Conservation (phyloP, 64 coral and sea anemone species). For the Anthopleura sola region DNA sequence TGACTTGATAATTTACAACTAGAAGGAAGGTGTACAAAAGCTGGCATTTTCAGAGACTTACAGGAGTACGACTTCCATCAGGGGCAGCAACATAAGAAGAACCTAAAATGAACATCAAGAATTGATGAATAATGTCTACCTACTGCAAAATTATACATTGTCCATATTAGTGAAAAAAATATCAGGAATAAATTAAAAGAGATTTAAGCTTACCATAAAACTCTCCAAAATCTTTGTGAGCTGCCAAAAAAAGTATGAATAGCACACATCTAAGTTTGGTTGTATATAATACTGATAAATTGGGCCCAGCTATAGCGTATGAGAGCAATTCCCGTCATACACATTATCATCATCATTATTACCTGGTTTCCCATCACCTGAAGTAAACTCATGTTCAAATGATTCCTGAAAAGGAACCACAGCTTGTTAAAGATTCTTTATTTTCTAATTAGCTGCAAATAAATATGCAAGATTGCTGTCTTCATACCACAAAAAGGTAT, state of each 20-base stretch:
- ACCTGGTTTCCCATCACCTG: constrained; percentile 98
- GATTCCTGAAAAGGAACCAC: constrained; percentile 43
- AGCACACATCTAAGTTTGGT: not conserved
- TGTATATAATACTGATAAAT: too few relatives aligned
- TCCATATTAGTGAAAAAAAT: too few relatives aligned
- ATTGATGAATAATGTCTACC: not conserved
- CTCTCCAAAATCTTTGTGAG: constrained; percentile 98
- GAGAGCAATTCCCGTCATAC: too few relatives aligned
- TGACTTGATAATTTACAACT: too few relatives aligned
- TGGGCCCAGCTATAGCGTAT: too few relatives aligned
- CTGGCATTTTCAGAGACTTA: constrained; percentile 8
- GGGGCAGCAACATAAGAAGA: constrained; percentile 94
- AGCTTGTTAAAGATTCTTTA: not conserved
- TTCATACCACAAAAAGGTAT: too few relatives aligned
- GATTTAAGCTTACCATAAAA: constrained; percentile 81
- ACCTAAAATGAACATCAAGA: constrained; percentile 34
- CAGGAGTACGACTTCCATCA: constrained; percentile 91
- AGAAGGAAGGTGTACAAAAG: not conserved
- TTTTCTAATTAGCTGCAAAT: too few relatives aligned
- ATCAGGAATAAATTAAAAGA: too few relatives aligned
- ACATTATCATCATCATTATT: too few relatives aligned
- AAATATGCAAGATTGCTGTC: too few relatives aligned
- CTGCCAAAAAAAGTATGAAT: constrained; percentile 34
- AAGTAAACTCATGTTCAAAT: constrained; percentile 97
- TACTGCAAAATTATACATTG: too few relatives aligned